A percentile compares a stretch with the other conserved stretches of the same genome.
Evolutionary conservation across 2,797 vertebrate species (phyloP).

Genomic region (Eutrigla gurnardus): DNA sequence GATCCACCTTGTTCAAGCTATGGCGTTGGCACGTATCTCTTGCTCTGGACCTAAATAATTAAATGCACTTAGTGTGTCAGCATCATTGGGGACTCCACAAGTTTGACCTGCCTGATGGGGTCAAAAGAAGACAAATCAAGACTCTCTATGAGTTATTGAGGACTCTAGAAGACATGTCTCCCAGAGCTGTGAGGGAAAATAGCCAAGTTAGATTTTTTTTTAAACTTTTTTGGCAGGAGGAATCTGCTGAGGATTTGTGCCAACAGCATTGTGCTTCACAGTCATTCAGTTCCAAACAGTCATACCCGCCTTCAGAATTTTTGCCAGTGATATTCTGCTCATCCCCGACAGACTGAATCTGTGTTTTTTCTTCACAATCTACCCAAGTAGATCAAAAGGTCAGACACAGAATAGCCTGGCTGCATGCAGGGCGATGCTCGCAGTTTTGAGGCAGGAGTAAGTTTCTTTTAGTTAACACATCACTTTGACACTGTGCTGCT

Average conservation of each 20-base stretch:
- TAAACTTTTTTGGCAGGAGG: constrained; percentile 18
- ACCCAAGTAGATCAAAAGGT: constrained; percentile 11
- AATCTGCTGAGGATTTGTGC: constrained; percentile 3
- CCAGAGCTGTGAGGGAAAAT: not conserved
- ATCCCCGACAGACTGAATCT: constrained; percentile 18
- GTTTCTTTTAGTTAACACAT: not conserved
- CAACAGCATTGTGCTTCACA: constrained; percentile 9
- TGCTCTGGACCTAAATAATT: constrained; percentile 73
- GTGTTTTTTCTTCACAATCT: not conserved
- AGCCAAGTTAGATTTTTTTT: not conserved
- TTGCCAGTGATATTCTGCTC: constrained; percentile 15
- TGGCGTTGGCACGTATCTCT: constrained; percentile 50
- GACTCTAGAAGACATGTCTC: constrained; percentile 18
- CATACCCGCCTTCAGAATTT: constrained; percentile 2
- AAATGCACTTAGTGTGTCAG: constrained; percentile 74
- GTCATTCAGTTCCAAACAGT: constrained; percentile 24
- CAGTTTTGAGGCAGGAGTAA: not conserved
- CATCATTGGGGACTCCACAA: constrained; percentile 51
- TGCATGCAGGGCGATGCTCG: not conserved
- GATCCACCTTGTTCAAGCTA: constrained; percentile 62
- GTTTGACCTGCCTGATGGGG: constrained; percentile 61
- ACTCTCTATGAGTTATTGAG: constrained; percentile 24
- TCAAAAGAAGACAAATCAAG: constrained; percentile 36
- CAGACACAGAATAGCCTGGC: not conserved
- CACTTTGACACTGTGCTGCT: not conserved